These are phyloP conservation scores for Parapsyche elsis DNA, from an alignment of 1,140 invertebrate genomes.

Conservation along the genomic window DNA sequence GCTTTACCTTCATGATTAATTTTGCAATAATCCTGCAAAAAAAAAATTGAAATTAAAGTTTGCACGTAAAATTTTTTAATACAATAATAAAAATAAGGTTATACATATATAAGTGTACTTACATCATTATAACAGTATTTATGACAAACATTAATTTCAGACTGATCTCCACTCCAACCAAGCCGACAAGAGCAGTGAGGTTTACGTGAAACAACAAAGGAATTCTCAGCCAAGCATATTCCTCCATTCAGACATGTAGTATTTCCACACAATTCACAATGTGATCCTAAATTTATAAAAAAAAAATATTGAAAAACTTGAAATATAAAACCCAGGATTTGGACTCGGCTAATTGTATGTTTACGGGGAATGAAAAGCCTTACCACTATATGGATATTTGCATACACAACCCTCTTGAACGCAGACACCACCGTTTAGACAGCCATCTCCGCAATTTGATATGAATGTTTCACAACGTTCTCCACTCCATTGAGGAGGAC, in stretches of 20 bases:
- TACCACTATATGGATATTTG: constrained; percentile 63
- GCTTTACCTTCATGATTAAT: constrained; percentile 66
- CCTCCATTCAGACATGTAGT: constrained; percentile 61
- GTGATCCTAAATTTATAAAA: constrained; percentile 56
- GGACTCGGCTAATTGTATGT: background rate
- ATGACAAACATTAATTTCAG: constrained; percentile 60
- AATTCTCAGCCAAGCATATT: constrained; percentile 42
- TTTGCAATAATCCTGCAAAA: constrained; percentile 66
- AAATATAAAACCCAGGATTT: background rate
- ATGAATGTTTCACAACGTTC: constrained; percentile 72
- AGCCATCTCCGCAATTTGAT: constrained; percentile 64
- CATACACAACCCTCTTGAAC: constrained; percentile 63
- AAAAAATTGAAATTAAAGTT: constrained; percentile 33
- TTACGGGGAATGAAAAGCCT: background rate
- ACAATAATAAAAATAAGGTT: background rate
- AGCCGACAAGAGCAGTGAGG: constrained; percentile 68
- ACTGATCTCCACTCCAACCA: constrained; percentile 68
- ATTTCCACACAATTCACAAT: constrained; percentile 61
- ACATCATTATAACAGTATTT: constrained; percentile 48
- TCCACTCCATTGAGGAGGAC: constrained; percentile 73
- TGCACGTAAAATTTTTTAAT: no score
- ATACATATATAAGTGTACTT: constrained; percentile 11
- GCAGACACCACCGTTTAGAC: constrained; percentile 72
- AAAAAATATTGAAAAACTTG: background rate
- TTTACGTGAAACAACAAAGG: background rate